Conservation (phyloP, 2,113 vertebrate genomes). For the Pagrus major region DNA sequence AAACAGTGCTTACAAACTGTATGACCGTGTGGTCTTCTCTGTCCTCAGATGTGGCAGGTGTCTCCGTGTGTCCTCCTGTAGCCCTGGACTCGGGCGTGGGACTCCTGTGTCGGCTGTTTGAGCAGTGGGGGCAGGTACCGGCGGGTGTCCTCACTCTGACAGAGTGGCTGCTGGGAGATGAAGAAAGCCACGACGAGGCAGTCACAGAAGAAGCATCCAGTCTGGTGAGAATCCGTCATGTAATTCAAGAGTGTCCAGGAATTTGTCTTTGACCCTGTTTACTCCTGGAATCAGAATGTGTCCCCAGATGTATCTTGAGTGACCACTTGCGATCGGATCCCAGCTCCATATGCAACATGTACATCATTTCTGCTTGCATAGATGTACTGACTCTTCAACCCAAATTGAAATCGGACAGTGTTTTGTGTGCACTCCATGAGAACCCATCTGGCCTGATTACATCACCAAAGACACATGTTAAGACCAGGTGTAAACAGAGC, state of each 20-base stretch:
- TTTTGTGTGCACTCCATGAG: no score
- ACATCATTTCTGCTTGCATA: no score
- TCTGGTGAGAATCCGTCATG: constrained; percentile 68
- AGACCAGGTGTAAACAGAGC: no score
- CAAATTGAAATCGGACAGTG: no score
- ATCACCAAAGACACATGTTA: no score
- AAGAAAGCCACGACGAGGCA: constrained; percentile 27
- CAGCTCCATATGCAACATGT: no score
- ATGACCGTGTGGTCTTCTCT: background rate
- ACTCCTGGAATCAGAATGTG: no score
- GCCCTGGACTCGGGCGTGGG: constrained; percentile 87
- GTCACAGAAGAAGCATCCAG: constrained; percentile 51
- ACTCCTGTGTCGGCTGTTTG: constrained; percentile 88
- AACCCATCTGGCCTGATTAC: no score
- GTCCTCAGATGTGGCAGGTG: constrained; percentile 82
- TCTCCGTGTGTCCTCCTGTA: constrained; percentile 86
- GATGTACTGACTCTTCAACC: no score
- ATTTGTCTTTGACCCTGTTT: background rate
- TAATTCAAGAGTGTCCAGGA: background rate
- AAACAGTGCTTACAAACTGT: background rate
- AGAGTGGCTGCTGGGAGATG: constrained; percentile 90
- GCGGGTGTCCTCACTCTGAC: constrained; percentile 82
- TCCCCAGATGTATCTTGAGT: no score
- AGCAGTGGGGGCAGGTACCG: constrained; percentile 83
- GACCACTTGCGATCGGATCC: no score